Conservation (phyloP, 2,888 invertebrate genomes). For the Orthosia cruda region DNA sequence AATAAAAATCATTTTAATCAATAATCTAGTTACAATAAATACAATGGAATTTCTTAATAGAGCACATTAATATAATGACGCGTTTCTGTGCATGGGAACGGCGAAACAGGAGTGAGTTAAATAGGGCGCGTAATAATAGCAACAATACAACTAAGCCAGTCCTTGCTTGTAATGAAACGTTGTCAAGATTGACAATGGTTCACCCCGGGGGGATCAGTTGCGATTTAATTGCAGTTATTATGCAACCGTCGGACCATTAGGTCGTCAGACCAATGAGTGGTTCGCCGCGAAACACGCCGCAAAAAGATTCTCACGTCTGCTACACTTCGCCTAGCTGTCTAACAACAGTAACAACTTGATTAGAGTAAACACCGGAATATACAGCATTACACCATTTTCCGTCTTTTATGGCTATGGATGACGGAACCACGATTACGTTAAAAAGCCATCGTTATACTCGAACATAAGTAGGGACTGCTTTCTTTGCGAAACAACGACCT, state of each 20-base stretch:
- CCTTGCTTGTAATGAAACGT: slow-evolving; percentile 73
- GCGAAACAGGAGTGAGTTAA: slow-evolving; percentile 32
- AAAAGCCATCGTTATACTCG: slow-evolving; percentile 38
- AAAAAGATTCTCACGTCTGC: slow-evolving; percentile 74
- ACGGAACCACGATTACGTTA: slow-evolving; percentile 37
- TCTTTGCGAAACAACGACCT: slow-evolving; percentile 41
- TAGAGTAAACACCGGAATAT: slow-evolving; percentile 54
- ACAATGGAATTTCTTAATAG: slow-evolving; percentile 22
- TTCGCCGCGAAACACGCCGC: slow-evolving; percentile 65
- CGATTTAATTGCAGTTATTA: slow-evolving; percentile 86
- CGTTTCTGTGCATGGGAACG: slow-evolving; percentile 35
- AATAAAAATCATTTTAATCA: too few relatives aligned
- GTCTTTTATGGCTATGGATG: slow-evolving; percentile 45
- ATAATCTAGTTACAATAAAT: background rate
- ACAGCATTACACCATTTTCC: slow-evolving; percentile 35
- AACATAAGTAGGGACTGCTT: slow-evolving; percentile 31
- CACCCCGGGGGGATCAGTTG: slow-evolving; percentile 73
- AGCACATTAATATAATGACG: slow-evolving; percentile 35
- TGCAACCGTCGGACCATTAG: slow-evolving; percentile 77
- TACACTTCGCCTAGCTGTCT: slow-evolving; percentile 74
- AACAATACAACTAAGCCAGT: slow-evolving; percentile 53
- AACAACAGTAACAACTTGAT: slow-evolving; percentile 74
- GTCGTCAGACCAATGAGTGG: slow-evolving; percentile 74
- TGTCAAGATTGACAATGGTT: slow-evolving; percentile 75
- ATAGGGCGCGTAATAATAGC: slow-evolving; percentile 58